Conservation (phyloP, 2,113 vertebrate genomes). For the Corythoichthys haematopterus region DNA sequence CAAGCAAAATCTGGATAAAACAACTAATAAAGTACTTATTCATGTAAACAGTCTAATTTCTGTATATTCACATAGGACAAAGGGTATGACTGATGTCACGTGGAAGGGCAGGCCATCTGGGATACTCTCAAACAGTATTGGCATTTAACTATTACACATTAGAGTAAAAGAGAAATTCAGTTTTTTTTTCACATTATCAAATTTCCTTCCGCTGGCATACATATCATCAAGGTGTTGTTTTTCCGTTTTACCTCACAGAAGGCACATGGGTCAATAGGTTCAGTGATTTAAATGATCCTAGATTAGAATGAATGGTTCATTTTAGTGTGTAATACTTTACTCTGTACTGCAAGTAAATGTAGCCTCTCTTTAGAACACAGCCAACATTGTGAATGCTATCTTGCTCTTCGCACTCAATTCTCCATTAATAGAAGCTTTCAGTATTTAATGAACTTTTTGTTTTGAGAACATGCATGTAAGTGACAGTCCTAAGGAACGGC, state of each 20-base stretch:
- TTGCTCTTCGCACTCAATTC: conserved; percentile 17
- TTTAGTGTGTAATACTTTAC: background rate
- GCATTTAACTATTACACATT: too few species aligned
- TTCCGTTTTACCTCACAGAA: background rate
- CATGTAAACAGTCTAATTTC: too few species aligned
- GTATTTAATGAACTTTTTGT: conserved; percentile 54
- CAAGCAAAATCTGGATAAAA: too few species aligned
- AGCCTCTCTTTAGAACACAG: background rate
- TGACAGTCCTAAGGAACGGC: conserved; percentile 38
- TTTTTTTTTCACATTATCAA: too few species aligned
- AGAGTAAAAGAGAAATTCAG: too few species aligned
- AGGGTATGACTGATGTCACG: too few species aligned
- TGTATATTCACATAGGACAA: too few species aligned
- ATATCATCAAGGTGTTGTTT: too few species aligned
- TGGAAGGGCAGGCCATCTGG: too few species aligned
- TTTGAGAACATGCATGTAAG: conserved; percentile 32
- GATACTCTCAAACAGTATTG: too few species aligned
- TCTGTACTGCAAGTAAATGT: conserved; percentile 3
- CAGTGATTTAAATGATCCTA: background rate
- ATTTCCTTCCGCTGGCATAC: too few species aligned
- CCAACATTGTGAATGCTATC: background rate
- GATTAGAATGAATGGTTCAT: background rate
- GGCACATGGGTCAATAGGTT: background rate
- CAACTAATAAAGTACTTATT: too few species aligned
- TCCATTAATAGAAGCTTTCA: conserved; percentile 41